Evolutionary conservation across 2,888 invertebrate genomes (phyloP), one percentile per base, ranked within the genome.

Genomic region (Hecatera dysodea): DNA sequence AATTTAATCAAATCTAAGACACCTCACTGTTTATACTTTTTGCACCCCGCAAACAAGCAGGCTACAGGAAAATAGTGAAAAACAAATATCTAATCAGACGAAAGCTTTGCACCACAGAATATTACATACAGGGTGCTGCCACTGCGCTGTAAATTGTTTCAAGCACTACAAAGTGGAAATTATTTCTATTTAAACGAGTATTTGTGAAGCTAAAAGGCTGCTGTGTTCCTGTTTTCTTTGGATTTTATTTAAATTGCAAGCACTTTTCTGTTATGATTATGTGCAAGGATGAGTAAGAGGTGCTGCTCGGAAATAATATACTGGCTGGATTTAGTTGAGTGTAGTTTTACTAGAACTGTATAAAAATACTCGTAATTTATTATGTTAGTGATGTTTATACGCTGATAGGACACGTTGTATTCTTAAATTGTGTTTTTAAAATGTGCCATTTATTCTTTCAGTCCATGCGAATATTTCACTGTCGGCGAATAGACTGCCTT

Each of bases 81-180:
- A 81, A 85, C 83, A 86, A 83, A 84, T 82, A 84, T 81, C 83
- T 85, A 87, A 87, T 87, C 87, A 87, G 85, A 79, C 73, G 74
- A 87, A 86, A 87, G 87, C 83, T 86, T 86, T 78, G 81, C 81
- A 83, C 77, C 80, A 62, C 74, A 80, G 66, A 84, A 81, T 86
- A 83, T 86, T 83, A 83, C 87, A 83, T 85, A 80, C 80, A 81
- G 75, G 75, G 72, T 80, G 78, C 72, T 74, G 81, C 50, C 78
- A 72, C 64, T 66, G 48, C 48, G 19, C 22, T 80, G 83, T 85
- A 83, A 85, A 83, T 78, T 83, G 79, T 78, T 80, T 62, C 66
- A 72, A 65, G 75, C 68, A 84, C 72, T 69, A 78, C 76, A 67
- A 73, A 72, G 72, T 82, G 56, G 48, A 78, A 81, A 80, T 80